Evolutionary conservation across 2,113 vertebrate species (phyloP), one percentile per base, ranked within the genome.

Genomic region (Lophius piscatorius): DNA sequence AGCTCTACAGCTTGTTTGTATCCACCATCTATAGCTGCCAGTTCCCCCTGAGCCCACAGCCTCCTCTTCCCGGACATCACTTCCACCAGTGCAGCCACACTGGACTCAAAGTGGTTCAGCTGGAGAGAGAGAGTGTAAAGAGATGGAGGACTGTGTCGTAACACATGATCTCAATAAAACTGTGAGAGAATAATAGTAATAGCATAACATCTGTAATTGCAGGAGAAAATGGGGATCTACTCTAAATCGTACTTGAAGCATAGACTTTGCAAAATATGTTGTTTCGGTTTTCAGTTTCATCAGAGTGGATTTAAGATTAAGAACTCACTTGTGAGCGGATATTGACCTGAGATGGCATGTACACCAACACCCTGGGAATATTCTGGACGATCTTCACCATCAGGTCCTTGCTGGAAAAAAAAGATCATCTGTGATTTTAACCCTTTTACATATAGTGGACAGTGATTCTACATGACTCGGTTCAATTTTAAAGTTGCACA

Each of bases 341-440:
- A 29, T 84, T 90, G 34, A 89, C 82, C 56, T 78, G 82, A 68
- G 82, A 70, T 1, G 82, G 91, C 23, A 93, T 69, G 81, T 87
- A 82, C 26, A 63, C 62, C 64, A 74, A 21, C 57, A 92, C 46
- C 33, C 34, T 33, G 33, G 90, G 89, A 33, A 92, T 57, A 55
- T 80, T 92, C 81, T 94, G 93, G 38, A 91, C 79, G 44, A 87
- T 81, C 65, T 91, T 93, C 68, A 93, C 38, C 62, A 80, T 85
- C 58, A 93, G 38, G 47, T 92, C 90, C 68, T 92, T 92, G 52
- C 94, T 94, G 63, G 58, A 90, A 50, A 80, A 63, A 84, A 81
- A 84, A 81, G 13, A 68, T 34, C 29, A 29, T 6, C 14, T 12
- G 28, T 46, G 7, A 20, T 21, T 2, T 20, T 4, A 9, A 11